Conservation (phyloP, 2,888 invertebrate genomes). For the Patella pellucida region DNA sequence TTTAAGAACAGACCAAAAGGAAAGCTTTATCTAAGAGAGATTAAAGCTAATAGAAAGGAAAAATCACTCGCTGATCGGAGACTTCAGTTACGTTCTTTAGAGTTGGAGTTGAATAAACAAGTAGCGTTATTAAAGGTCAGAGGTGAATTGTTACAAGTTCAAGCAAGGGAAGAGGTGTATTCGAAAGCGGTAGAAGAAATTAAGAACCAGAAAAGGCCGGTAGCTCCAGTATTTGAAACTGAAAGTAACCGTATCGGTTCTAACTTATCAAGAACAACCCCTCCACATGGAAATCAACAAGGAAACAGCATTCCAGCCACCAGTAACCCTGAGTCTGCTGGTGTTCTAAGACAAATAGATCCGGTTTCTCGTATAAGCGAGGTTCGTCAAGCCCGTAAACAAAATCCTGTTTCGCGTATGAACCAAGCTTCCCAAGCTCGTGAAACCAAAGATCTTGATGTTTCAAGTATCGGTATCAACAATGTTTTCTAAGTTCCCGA, state of each 20-base stretch:
- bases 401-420: neutral
- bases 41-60: neutral
- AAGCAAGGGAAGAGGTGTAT: neutral
- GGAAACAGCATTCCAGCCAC: neutral
- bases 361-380: neutral
- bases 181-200: neutral
- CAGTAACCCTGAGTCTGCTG: neutral
- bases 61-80: neutral
- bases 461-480: neutral
- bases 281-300: neutral
- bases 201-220: neutral
- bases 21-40: neutral
- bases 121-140: neutral
- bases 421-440: neutral
- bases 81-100: neutral
- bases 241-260: neutral
- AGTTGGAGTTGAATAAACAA: neutral
- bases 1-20: neutral
- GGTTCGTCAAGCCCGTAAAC: neutral
- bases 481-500: neutral
- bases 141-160: neutral
- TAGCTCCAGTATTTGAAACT: neutral
- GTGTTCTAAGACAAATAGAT: neutral
- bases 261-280: neutral
- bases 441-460: neutral